Conservation (phyloP, 2,888 invertebrate genomes). For the Monopis laevigella region DNA sequence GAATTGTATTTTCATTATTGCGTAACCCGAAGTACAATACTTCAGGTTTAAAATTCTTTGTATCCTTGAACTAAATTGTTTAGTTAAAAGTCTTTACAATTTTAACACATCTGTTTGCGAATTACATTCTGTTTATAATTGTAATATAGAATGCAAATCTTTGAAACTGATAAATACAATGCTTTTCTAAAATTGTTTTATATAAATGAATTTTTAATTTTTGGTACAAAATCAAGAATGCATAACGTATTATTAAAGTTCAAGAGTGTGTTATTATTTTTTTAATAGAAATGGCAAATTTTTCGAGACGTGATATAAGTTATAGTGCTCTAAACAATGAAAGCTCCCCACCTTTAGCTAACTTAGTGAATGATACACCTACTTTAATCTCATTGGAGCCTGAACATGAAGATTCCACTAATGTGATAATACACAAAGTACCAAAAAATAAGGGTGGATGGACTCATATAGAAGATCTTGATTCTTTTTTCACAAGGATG, state of each 20-base stretch:
- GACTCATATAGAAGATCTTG: conserved; percentile 97
- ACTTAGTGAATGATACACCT: conserved; percentile 29
- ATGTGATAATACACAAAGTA: conserved; percentile 87
- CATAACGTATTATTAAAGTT: conserved; percentile 21
- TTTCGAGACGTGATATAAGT: conserved; percentile 48
- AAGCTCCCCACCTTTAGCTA: conserved; percentile 40
- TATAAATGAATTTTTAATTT: too few relatives aligned
- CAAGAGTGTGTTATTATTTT: background rate
- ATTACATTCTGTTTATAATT: too few relatives aligned
- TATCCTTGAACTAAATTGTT: too few relatives aligned
- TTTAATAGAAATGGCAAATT: conserved; percentile 42
- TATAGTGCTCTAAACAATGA: conserved; percentile 57
- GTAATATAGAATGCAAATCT: too few relatives aligned
- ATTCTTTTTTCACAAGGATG: conserved; percentile 95
- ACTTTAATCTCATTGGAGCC: conserved; percentile 49
- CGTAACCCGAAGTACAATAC: too few relatives aligned
- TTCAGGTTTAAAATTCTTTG: too few relatives aligned
- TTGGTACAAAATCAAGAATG: conserved; percentile 51
- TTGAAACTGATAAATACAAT: too few relatives aligned
- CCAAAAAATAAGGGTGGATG: conserved; percentile 89
- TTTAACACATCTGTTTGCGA: too few relatives aligned
- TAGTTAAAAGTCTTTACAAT: too few relatives aligned
- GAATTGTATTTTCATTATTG: background rate
- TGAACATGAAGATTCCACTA: conserved; percentile 62
- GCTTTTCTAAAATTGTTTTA: too few relatives aligned